phyloP scores from a whole-genome alignment of 2,888 invertebrate genomes.

The Lottia gigantea region DNA sequence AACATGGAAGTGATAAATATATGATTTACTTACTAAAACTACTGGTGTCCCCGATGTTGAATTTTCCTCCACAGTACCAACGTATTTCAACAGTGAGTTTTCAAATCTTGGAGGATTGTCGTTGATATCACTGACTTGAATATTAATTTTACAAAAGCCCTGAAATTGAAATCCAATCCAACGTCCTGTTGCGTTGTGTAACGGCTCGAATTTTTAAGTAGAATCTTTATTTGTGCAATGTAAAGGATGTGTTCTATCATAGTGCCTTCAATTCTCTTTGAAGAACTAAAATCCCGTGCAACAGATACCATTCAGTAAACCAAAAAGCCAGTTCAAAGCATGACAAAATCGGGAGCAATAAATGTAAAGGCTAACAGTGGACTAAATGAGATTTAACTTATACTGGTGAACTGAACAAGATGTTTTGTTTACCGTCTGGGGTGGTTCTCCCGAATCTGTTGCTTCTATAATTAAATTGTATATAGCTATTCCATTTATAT shows the following conservation, averaged over 20 bases:
- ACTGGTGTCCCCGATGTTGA: constrained; percentile 28
- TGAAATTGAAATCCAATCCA: constrained; percentile 15
- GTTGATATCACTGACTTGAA: constrained; percentile 38
- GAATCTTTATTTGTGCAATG: too few species aligned
- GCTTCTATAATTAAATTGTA: constrained; percentile 15
- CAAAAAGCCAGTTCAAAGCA: too few species aligned
- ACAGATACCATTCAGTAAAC: too few species aligned
- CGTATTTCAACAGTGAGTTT: constrained; percentile 15
- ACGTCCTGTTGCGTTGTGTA: too few species aligned
- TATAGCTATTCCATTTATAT: constrained; percentile 3
- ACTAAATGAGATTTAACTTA: too few species aligned
- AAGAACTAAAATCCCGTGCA: too few species aligned
- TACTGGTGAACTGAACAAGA: background rate
- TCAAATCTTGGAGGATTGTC: constrained; percentile 42
- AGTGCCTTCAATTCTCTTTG: too few species aligned
- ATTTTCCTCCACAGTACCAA: constrained; percentile 32
- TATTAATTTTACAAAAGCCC: constrained; percentile 27
- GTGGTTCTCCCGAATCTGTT: constrained; percentile 18
- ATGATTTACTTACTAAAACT: constrained; percentile 26
- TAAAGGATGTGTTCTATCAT: too few species aligned
- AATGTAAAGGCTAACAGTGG: too few species aligned
- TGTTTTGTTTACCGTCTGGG: background rate
- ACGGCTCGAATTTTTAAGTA: too few species aligned
- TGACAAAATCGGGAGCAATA: too few species aligned
- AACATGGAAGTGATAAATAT: too few species aligned